Base-by-base conservation (phyloP, 2,113 vertebrate species). In the Empidonax traillii region DNA sequence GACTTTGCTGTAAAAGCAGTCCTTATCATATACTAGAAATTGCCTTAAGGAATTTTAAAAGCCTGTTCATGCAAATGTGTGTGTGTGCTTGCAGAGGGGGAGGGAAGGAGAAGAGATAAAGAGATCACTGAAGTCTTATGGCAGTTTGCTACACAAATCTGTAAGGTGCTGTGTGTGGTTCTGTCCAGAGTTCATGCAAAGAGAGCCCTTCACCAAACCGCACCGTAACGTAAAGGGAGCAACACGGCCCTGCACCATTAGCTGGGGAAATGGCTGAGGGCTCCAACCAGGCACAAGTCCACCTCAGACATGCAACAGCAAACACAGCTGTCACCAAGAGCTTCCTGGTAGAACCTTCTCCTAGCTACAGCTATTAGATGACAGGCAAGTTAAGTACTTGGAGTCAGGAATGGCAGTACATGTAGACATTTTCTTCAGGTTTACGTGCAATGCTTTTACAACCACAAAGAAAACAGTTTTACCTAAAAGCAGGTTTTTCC, bases 41-140 rank as follows among this genome's bases (percentile, higher is more conserved):
- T 78, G 39, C 72, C 59, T 65, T 69, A 52, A 84, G 46, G 68
- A 89, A 75, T 84, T 90, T 93, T 67, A 92, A 95, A 94, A 96
- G 89, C 56, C 39, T 59, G 21, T 37, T 56, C 35, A 75, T 30
- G 52, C 14, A 88, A 84, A 63, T 43, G 25, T 46, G 23, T 85
- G 43, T 82, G 35, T 3, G 5, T 72, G 30, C n/a, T 75, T 89
- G 31, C 18, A 79, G 59, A 75, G 37, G 23, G 31, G 15, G 37
- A 85, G 33, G 59, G 22, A 67, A 87, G 65, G 8, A 66, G n/a
- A 79, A 65, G 23, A 83, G 78, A 77, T 46, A 71, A 85, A 78
- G 35, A 65, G 22, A 73, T 22, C 37, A 16, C 37, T 21, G 4
- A 66, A 71, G 55, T 37, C 77, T 62, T 12, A 31, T 0, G 3